Evolutionary conservation across 2,797 vertebrate species (phyloP).

Genomic region (Sebastes steindachneri): DNA sequence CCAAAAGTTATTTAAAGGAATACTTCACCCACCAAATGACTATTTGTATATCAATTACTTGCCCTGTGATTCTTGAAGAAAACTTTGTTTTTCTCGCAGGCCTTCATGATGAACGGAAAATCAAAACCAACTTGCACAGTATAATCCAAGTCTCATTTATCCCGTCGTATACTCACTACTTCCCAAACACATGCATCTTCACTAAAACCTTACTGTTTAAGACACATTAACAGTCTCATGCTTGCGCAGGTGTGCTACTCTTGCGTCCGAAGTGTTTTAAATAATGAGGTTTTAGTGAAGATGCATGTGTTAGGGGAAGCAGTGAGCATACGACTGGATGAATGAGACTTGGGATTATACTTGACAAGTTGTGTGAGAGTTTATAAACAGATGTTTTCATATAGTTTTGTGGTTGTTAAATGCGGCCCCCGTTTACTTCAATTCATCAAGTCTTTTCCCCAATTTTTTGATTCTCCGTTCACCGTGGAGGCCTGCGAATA

Average conservation of each 20-base stretch:
- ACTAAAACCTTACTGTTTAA: too few species aligned
- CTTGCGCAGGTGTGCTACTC: not conserved
- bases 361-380: not conserved
- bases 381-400: not conserved
- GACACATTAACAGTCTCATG: too few species aligned
- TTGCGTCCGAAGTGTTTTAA: rapidly evolving
- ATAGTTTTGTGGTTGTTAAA: rapidly evolving
- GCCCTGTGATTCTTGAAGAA: rapidly evolving
- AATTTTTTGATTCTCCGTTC: too few species aligned
- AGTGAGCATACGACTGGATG: not conserved
- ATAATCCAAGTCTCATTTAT: too few species aligned
- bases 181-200: not conserved
- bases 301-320: not conserved
- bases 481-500: rapidly evolving
- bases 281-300: not conserved
- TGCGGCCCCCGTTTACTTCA: not conserved
- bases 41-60: not conserved
- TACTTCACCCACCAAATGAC: too few species aligned
- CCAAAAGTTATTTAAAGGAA: not conserved
- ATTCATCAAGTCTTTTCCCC: too few species aligned
- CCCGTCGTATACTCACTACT: not conserved
- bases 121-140: rapidly evolving
- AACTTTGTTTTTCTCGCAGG: rapidly evolving
- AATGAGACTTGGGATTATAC: not conserved
- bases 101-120: not conserved